Percentiles rank a stretch among this genome's conserved stretches.
phyloP scores from a whole-genome alignment of 2,113 vertebrate species.

The Opisthocomus hoazin region DNA sequence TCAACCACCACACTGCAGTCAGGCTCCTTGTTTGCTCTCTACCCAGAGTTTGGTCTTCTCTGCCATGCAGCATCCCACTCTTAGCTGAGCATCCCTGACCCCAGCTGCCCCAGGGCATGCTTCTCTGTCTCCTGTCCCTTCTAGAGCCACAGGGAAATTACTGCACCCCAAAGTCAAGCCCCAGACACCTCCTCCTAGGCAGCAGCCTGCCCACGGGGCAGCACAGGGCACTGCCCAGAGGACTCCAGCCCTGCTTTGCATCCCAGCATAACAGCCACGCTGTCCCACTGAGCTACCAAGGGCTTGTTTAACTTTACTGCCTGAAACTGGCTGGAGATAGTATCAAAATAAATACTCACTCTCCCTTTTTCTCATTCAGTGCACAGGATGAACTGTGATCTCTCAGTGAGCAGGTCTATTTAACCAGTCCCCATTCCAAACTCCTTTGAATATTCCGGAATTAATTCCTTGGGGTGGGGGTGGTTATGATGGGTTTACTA shows the following conservation, averaged over 20 bases:
- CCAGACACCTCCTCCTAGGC: neutral
- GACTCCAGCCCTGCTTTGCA: neutral
- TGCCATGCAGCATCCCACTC: neutral
- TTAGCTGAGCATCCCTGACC: neutral
- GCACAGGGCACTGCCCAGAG: neutral
- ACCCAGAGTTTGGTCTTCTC: neutral
- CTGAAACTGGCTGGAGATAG: fast-evolving
- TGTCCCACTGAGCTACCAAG: fast-evolving
- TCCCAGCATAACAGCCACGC: neutral
- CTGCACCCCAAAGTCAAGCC: neutral
- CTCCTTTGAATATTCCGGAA: neutral
- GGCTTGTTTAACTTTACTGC: neutral
- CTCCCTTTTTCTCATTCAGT: neutral
- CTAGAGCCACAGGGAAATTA: neutral
- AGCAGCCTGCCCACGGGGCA: neutral
- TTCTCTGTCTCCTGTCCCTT: neutral
- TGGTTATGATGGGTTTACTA: neutral
- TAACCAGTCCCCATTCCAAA: neutral
- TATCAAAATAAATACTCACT: neutral
- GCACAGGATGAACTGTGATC: neutral
- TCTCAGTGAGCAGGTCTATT: neutral
- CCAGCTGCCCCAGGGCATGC: fast-evolving
- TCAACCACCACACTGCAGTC: neutral
- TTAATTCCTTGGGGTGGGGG: neutral
- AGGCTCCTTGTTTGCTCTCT: neutral